Conservation (phyloP, 2,888 invertebrate genomes). For the Parasteatoda lunata region DNA sequence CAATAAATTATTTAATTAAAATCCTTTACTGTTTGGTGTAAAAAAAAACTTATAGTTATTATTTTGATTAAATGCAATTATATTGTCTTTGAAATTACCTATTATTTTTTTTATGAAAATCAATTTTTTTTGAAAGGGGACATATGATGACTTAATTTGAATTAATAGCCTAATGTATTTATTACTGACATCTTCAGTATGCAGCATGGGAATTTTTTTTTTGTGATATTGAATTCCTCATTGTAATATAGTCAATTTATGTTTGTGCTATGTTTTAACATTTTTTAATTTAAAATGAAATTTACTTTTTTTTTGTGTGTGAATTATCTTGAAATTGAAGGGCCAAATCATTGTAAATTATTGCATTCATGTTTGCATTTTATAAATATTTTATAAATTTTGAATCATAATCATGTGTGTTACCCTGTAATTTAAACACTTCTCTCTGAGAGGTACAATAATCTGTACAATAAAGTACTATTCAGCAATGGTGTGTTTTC, state of each 20-base stretch:
- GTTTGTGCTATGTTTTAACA: not conserved
- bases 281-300: not conserved
- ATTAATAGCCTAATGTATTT: not conserved
- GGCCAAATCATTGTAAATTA: slow-evolving; percentile 68
- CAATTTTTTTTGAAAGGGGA: too few relatives aligned
- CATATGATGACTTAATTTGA: too few relatives aligned
- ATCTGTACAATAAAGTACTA: slow-evolving; percentile 47
- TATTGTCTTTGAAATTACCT: too few relatives aligned
- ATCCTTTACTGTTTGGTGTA: too few relatives aligned
- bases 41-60: too few relatives aligned
- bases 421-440: slow-evolving; percentile 45
- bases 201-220: too few relatives aligned
- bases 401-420: slow-evolving; percentile 33
- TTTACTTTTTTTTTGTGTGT: not conserved
- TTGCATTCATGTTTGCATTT: slow-evolving; percentile 59
- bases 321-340: slow-evolving; percentile 38
- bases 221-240: not conserved
- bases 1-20: too few relatives aligned
- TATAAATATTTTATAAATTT: slow-evolving; percentile 57
- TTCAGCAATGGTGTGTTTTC: not conserved
- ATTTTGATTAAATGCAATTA: too few relatives aligned
- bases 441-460: slow-evolving; percentile 50
- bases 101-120: too few relatives aligned
- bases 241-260: not conserved
- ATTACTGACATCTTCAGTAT: not conserved